These are phyloP conservation scores for Cremastobaeus sp. DNA, from an alignment of 2,888 invertebrate genomes.

Conservation along the genomic window DNA sequence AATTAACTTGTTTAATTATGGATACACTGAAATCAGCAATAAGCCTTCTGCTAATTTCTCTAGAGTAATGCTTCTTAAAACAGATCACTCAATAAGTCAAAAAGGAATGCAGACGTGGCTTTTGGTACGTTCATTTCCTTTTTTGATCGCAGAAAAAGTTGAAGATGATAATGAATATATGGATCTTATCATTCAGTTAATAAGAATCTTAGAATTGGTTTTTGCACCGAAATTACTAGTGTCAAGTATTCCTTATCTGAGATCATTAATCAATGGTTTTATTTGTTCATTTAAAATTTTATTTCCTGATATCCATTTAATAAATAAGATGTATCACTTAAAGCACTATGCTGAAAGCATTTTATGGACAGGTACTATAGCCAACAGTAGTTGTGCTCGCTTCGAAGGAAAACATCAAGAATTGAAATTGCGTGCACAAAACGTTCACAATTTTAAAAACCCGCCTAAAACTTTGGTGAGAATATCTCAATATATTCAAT, in stretches of 20 bases:
- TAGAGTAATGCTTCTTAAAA: constrained; percentile 22
- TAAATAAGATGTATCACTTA: no score
- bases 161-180: constrained; percentile 32
- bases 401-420: constrained; percentile 50
- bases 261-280: no score
- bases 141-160: constrained; percentile 51
- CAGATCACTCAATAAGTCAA: constrained; percentile 53
- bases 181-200: background rate
- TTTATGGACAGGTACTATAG: constrained; percentile 42
- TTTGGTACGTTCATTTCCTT: constrained; percentile 53
- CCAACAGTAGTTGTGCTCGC: constrained; percentile 38
- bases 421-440: constrained; percentile 38
- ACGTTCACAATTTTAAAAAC: constrained; percentile 52
- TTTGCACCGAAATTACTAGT: constrained; percentile 20
- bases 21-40: constrained; percentile 48
- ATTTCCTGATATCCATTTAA: constrained; percentile 55
- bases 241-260: constrained; percentile 25
- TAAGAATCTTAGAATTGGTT: constrained; percentile 13
- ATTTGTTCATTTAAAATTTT: constrained; percentile 4
- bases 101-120: constrained; percentile 63
- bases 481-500: constrained; percentile 31
- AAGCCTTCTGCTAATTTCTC: constrained; percentile 50
- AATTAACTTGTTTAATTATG: constrained; percentile 37
- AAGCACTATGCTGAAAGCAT: no score
- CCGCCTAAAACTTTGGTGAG: constrained; percentile 50